phyloP scores from a whole-genome alignment of 2,113 vertebrate genomes.

The Globicephala melas region DNA sequence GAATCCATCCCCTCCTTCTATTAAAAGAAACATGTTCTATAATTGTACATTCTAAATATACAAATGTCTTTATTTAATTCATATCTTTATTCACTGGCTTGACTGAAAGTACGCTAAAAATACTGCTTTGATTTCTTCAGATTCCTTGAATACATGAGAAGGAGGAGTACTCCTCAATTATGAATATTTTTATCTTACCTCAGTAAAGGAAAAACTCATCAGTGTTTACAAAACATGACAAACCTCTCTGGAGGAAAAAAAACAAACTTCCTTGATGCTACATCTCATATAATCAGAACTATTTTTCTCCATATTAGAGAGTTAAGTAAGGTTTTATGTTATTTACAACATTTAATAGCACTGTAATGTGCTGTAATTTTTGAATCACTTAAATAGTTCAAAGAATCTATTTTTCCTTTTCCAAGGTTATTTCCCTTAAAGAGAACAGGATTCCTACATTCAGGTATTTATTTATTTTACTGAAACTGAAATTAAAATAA shows the following conservation, averaged over 20 bases:
- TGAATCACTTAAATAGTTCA: neutral
- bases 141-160: constrained; percentile 19
- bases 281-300: neutral
- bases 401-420: neutral
- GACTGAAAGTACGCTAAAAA: constrained; percentile 2
- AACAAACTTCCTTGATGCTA: neutral
- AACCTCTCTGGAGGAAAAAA: neutral
- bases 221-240: constrained; percentile 34
- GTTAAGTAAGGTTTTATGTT: neutral
- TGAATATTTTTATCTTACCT: constrained; percentile 37
- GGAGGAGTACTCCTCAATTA: neutral
- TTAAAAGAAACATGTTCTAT: neutral
- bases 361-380: neutral
- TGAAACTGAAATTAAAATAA: neutral
- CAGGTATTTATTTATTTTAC: neutral
- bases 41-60: neutral
- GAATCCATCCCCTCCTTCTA: neutral
- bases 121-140: neutral
- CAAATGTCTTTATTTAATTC: neutral
- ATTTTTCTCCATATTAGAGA: neutral
- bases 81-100: neutral
- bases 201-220: constrained; percentile 4
- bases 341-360: constrained; percentile 4
- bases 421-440: neutral
- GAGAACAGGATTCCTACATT: neutral